phyloP scores from a whole-genome alignment of 2,113 vertebrate species.

The Zapus hudsonius region DNA sequence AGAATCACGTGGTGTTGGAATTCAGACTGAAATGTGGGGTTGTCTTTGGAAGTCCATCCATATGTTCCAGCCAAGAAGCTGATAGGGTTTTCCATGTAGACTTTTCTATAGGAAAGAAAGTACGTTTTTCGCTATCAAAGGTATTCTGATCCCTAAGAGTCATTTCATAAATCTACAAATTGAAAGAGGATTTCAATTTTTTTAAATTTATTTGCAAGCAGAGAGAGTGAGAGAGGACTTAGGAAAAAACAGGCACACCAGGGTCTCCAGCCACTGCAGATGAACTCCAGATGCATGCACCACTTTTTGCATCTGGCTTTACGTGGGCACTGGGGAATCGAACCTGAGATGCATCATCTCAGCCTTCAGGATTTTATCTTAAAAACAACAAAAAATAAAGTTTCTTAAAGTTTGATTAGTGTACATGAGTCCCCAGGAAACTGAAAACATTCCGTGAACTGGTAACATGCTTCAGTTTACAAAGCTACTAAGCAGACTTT shows the following conservation, averaged over 20 bases:
- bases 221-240: no score
- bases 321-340: no score
- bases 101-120: background rate
- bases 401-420: background rate
- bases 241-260: no score
- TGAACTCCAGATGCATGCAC: no score
- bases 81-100: background rate
- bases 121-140: background rate
- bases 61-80: background rate
- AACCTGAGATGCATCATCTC: no score
- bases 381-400: background rate
- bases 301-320: no score
- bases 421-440: background rate
- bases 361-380: background rate
- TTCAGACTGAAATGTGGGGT: background rate
- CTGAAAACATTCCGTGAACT: constrained; percentile 14
- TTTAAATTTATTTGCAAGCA: no score
- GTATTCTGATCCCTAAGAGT: background rate
- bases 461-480: background rate
- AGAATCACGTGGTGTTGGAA: background rate
- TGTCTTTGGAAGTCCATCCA: background rate
- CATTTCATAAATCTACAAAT: background rate
- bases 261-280: no score
- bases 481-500: constrained; percentile 13
- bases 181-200: constrained; percentile 3